Percentiles rank a stretch among this genome's conserved stretches.
Conservation (phyloP, 2,797 vertebrate species). For the Danio jaintianensis region DNA sequence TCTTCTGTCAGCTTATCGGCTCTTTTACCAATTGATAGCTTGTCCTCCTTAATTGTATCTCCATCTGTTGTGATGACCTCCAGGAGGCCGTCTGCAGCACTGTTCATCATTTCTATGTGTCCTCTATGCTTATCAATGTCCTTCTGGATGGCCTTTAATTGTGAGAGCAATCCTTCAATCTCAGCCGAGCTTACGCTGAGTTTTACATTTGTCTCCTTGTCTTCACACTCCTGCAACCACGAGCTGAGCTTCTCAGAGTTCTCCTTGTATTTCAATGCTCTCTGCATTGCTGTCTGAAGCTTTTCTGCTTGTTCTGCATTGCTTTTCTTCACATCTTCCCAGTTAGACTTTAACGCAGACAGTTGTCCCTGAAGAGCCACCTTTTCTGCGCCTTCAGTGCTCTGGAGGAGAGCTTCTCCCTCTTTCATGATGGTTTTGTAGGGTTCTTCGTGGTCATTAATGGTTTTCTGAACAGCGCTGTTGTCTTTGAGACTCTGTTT, state of each 20-base stretch:
- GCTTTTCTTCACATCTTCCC: constrained; percentile 89
- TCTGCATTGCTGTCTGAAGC: constrained; percentile 84
- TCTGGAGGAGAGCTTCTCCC: constrained; percentile 90
- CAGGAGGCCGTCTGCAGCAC: constrained; percentile 85
- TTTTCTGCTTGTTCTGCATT: constrained; percentile 81
- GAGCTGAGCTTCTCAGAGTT: constrained; percentile 83
- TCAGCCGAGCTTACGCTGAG: constrained; percentile 79
- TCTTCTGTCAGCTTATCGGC: constrained; percentile 83
- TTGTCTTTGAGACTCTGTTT: constrained; percentile 84
- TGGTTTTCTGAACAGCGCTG: constrained; percentile 76
- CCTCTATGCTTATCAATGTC: constrained; percentile 92
- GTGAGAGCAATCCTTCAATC: constrained; percentile 82
- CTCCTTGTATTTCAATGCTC: constrained; percentile 86
- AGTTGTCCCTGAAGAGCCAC: constrained; percentile 88
- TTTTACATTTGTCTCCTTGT: constrained; percentile 76
- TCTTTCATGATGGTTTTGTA: constrained; percentile 86
- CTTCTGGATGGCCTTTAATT: constrained; percentile 89
- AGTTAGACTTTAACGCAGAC: constrained; percentile 81
- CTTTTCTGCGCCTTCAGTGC: constrained; percentile 89
- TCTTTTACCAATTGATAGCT: constrained; percentile 76
- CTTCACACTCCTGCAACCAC: constrained; percentile 89
- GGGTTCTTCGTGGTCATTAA: constrained; percentile 78
- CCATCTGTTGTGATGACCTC: constrained; percentile 85
- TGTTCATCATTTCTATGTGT: constrained; percentile 86
- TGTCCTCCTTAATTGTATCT: constrained; percentile 84